Evolutionary conservation across 2,113 vertebrate genomes (phyloP).

Genomic region (Pachycephala philippinensis): DNA sequence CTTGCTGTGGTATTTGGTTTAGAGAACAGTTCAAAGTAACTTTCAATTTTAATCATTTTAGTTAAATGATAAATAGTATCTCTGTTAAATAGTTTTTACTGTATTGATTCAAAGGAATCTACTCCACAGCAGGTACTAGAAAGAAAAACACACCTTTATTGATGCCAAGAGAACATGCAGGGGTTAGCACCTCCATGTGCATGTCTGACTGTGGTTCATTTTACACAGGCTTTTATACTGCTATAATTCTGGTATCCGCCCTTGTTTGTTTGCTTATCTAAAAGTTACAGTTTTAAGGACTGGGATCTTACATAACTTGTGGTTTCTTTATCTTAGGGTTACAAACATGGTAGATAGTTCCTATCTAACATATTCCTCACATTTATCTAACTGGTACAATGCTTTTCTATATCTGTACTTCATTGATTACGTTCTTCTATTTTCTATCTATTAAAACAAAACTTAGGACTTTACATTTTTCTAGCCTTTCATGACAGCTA

Average conservation of each 20-base stretch:
- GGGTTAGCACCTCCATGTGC: background rate
- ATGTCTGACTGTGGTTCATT: background rate
- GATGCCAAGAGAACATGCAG: background rate
- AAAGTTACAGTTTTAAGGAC: background rate
- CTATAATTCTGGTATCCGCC: accelerated
- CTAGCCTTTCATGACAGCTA: no score
- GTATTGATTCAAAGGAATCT: background rate
- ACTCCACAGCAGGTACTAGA: background rate
- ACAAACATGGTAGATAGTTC: background rate
- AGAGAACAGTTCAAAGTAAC: background rate
- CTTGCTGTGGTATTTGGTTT: background rate
- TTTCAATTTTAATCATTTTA: background rate
- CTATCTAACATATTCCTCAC: background rate
- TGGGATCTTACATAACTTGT: background rate
- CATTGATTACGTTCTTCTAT: background rate
- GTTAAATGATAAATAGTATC: background rate
- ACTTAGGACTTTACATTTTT: background rate
- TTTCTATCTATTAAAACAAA: background rate
- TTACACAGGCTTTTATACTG: background rate
- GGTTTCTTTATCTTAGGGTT: background rate
- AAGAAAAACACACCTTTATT: background rate
- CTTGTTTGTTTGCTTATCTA: background rate
- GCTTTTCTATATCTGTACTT: background rate
- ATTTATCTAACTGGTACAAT: background rate
- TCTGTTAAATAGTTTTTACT: background rate